phyloP scores from a whole-genome alignment of 2,888 invertebrate genomes.

The Alloscopus bannaensis region DNA sequence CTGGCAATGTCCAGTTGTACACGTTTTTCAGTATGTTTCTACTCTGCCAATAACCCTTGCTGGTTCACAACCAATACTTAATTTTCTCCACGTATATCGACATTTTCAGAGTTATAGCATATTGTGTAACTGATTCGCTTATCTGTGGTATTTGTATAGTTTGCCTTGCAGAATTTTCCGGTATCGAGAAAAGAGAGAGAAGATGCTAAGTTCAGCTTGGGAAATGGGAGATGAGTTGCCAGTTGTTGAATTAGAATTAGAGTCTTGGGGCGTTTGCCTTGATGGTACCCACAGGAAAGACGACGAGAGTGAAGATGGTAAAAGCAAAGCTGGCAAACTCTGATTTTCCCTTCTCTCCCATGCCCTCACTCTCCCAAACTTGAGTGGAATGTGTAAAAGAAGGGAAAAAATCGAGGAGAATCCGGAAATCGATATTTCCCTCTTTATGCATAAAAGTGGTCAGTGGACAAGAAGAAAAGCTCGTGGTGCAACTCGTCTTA shows the following conservation, averaged over 20 bases:
- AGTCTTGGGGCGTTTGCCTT: constrained; percentile 63
- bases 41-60: too few relatives aligned
- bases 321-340: constrained; percentile 23
- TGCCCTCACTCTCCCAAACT: too few relatives aligned
- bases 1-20: too few relatives aligned
- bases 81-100: too few relatives aligned
- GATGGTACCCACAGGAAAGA: constrained; percentile 56
- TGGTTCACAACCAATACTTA: too few relatives aligned
- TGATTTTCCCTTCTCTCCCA: too few relatives aligned
- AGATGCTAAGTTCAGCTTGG: constrained; percentile 9
- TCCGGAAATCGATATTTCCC: constrained; percentile 62
- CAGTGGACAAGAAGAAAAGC: constrained; percentile 24
- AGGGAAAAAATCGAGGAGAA: constrained; percentile 31
- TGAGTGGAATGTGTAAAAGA: constrained; percentile 26
- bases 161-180: constrained; percentile 26
- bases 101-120: too few relatives aligned
- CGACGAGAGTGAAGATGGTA: constrained; percentile 22
- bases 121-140: too few relatives aligned
- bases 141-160: not conserved
- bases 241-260: constrained; percentile 60
- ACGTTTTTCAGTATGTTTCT: too few relatives aligned
- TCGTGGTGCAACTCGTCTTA: constrained; percentile 3
- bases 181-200: too few relatives aligned
- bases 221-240: constrained; percentile 45
- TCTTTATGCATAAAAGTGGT: constrained; percentile 59